Evolutionary conservation across 2,888 invertebrate species (phyloP).

Genomic region (Byasa hedistus): DNA sequence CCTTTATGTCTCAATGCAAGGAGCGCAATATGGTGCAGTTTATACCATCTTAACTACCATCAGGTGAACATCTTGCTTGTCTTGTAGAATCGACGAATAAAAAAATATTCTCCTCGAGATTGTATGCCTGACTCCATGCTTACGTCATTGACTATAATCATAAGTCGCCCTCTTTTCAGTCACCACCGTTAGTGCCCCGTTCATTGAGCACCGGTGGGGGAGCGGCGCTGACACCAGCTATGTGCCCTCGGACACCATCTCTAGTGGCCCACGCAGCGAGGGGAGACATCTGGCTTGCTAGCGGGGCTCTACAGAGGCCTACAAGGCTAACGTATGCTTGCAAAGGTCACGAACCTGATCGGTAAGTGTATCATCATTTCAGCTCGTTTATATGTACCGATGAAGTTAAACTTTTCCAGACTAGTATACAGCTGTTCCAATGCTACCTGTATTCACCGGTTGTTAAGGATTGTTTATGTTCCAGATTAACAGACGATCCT

Average conservation of each 20-base stretch:
- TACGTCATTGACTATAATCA: too few species aligned
- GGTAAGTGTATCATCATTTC: constrained; percentile 45
- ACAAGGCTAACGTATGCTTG: constrained; percentile 70
- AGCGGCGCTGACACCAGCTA: constrained; percentile 69
- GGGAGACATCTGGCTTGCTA: constrained; percentile 94
- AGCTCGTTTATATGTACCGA: too few species aligned
- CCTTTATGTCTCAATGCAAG: too few species aligned
- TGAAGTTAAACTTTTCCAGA: too few species aligned
- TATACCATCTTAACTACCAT: too few species aligned
- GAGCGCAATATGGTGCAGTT: too few species aligned
- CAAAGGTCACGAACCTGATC: constrained; percentile 57
- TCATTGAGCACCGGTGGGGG: constrained; percentile 68
- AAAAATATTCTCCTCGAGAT: neutral
- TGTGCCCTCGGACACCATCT: constrained; percentile 87
- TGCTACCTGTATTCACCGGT: neutral
- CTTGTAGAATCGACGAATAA: too few species aligned
- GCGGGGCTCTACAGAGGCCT: constrained; percentile 57
- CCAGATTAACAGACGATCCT: constrained; percentile 87
- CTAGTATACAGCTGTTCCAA: neutral
- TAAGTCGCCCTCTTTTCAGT: constrained; percentile 40
- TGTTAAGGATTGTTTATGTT: constrained; percentile 19
- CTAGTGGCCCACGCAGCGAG: constrained; percentile 94
- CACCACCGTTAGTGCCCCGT: constrained; percentile 66
- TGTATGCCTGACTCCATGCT: neutral
- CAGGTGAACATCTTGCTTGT: too few species aligned